Evolutionary conservation across 2,113 vertebrate species (phyloP).

Genomic region (Drymodes brunneopygia): DNA sequence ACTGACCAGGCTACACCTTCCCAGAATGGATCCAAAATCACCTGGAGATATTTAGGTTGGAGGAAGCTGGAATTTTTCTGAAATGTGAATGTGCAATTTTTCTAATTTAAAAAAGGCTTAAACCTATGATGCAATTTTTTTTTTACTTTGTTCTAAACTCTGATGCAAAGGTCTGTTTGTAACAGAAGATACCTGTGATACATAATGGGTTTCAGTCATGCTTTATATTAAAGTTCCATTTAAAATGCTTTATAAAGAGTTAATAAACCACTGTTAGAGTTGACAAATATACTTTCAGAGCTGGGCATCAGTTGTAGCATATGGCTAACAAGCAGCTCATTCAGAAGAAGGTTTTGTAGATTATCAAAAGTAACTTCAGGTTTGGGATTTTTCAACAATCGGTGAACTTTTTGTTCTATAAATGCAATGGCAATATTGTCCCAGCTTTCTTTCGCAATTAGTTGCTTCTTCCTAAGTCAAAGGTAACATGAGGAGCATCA

Average conservation of each 20-base stretch:
- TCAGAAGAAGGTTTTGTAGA: background rate
- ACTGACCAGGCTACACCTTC: background rate
- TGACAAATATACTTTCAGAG: background rate
- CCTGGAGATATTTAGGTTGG: background rate
- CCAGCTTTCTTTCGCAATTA: background rate
- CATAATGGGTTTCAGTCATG: background rate
- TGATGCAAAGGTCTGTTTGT: background rate
- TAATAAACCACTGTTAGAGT: background rate
- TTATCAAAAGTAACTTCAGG: background rate
- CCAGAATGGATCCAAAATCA: background rate
- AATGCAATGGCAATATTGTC: background rate
- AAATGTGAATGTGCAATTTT: background rate
- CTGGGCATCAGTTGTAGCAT: background rate
- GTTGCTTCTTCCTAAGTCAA: background rate
- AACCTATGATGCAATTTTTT: constrained; percentile 26
- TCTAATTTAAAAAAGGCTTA: constrained; percentile 20
- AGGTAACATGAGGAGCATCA: background rate
- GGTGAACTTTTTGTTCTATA: background rate
- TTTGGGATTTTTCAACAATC: background rate
- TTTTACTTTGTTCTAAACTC: background rate
- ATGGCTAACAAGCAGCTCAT: background rate
- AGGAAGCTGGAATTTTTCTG: background rate
- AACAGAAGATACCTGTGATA: background rate
- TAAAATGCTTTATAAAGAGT: background rate
- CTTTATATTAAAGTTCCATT: constrained; percentile 44